These are phyloP conservation scores for Ptychoptera albimana DNA, from an alignment of 2,888 invertebrate genomes.

Conservation along the genomic window DNA sequence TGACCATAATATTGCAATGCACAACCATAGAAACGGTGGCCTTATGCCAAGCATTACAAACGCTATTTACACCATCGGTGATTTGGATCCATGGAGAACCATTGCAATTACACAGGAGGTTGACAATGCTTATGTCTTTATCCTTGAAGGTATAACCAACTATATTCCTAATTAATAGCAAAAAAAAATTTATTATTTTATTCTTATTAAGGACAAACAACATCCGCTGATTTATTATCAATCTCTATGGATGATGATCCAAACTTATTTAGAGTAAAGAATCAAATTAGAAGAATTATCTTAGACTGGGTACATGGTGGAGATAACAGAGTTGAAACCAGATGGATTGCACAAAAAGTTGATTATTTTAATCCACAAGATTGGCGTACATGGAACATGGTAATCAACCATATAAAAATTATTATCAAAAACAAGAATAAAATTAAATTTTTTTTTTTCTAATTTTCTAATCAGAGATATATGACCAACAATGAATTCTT, in stretches of 20 bases:
- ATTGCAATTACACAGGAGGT: conserved; percentile 23
- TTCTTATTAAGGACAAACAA: too few species aligned
- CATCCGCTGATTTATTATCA: too few species aligned
- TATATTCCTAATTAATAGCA: too few species aligned
- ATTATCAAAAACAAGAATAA: neutral
- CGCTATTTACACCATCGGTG: conserved; percentile 31
- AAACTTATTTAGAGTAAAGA: too few species aligned
- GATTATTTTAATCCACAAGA: neutral
- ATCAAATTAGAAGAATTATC: too few species aligned
- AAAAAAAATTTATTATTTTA: too few species aligned
- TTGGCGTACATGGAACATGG: neutral
- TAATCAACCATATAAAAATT: neutral
- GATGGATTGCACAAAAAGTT: neutral
- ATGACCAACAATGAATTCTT: conserved; percentile 28
- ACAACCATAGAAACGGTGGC: conserved; percentile 29
- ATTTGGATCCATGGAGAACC: conserved; percentile 32
- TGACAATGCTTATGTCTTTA: neutral
- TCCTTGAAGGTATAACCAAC: neutral
- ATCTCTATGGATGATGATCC: too few species aligned
- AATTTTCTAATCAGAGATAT: conserved; percentile 35
- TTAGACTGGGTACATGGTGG: too few species aligned
- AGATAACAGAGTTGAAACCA: conserved; percentile 19
- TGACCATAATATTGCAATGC: conserved; percentile 11
- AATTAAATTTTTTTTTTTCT: neutral
- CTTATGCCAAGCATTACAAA: conserved; percentile 22